Conservation (phyloP, 2,888 invertebrate species). For the Cryptocephalus primarius region DNA sequence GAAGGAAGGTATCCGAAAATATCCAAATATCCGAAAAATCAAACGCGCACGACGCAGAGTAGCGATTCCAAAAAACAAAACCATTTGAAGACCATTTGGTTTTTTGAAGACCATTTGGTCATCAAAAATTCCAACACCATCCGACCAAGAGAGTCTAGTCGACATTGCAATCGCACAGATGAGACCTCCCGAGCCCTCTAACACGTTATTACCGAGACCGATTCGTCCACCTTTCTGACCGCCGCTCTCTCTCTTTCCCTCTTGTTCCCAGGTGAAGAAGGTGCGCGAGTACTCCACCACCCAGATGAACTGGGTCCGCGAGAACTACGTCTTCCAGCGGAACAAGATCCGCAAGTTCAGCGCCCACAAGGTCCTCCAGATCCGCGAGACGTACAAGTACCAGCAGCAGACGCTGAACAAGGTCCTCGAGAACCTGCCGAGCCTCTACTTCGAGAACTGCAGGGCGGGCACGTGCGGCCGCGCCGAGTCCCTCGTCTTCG, state of each 20-base stretch:
- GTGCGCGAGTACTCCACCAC: conserved; percentile 86
- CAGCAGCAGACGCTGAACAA: conserved; percentile 93
- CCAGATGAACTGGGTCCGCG: conserved; percentile 87
- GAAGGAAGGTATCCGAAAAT: too few relatives aligned
- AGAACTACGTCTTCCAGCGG: conserved; percentile 91
- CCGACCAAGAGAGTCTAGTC: too few relatives aligned
- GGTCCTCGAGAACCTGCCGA: conserved; percentile 84
- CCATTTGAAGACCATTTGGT: too few relatives aligned
- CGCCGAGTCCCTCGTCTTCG: conserved; percentile 64
- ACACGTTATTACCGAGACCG: too few relatives aligned
- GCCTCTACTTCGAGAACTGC: conserved; percentile 86
- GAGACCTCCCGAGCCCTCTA: too few relatives aligned
- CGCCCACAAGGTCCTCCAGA: conserved; percentile 76
- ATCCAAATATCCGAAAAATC: too few relatives aligned
- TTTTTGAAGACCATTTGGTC: too few relatives aligned
- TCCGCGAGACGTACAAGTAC: conserved; percentile 89
- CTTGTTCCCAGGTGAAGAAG: conserved; percentile 65
- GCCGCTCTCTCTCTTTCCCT: background rate
- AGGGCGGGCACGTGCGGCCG: conserved; percentile 70
- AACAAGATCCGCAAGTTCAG: conserved; percentile 92
- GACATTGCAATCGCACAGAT: too few relatives aligned
- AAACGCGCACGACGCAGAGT: too few relatives aligned
- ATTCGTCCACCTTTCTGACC: too few relatives aligned
- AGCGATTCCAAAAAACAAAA: too few relatives aligned
- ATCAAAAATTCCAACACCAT: too few relatives aligned